Conservation (phyloP, 2,888 invertebrate species). For the Pomacea canaliculata region DNA sequence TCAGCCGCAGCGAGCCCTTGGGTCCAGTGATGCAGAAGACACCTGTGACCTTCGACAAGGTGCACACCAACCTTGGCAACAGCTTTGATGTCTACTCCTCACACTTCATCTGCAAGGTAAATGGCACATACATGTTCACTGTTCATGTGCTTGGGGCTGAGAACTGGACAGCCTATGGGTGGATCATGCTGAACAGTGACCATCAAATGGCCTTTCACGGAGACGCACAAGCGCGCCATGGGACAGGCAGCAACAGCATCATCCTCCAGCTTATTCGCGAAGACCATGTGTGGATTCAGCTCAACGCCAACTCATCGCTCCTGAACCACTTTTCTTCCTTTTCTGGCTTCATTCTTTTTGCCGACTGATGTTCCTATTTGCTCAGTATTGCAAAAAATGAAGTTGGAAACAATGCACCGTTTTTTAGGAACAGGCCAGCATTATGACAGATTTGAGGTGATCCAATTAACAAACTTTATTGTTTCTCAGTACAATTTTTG, state of each 20-base stretch:
- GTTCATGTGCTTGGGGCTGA: constrained; percentile 64
- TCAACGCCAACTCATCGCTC: constrained; percentile 64
- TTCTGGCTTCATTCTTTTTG: constrained; percentile 65
- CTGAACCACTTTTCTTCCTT: constrained; percentile 68
- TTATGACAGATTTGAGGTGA: no score
- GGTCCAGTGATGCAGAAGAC: constrained; percentile 67
- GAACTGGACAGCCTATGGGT: constrained; percentile 64
- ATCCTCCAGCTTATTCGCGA: constrained; percentile 58
- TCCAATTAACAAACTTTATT: no score
- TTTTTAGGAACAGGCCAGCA: no score
- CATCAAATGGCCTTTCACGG: constrained; percentile 66
- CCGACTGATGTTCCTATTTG: constrained; percentile 36
- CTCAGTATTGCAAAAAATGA: no score
- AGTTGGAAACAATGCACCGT: no score
- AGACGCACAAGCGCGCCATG: constrained; percentile 64
- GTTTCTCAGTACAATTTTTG: no score
- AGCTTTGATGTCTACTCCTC: constrained; percentile 63
- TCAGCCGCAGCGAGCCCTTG: constrained; percentile 59
- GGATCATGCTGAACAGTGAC: constrained; percentile 66
- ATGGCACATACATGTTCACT: constrained; percentile 66
- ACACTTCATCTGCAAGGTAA: constrained; percentile 62
- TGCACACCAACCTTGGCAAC: constrained; percentile 62
- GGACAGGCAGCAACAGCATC: constrained; percentile 66
- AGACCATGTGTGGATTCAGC: constrained; percentile 67
- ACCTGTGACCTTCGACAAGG: constrained; percentile 61